Evolutionary conservation across 2,797 vertebrate genomes (phyloP).

Genomic region (Falco berigora): DNA sequence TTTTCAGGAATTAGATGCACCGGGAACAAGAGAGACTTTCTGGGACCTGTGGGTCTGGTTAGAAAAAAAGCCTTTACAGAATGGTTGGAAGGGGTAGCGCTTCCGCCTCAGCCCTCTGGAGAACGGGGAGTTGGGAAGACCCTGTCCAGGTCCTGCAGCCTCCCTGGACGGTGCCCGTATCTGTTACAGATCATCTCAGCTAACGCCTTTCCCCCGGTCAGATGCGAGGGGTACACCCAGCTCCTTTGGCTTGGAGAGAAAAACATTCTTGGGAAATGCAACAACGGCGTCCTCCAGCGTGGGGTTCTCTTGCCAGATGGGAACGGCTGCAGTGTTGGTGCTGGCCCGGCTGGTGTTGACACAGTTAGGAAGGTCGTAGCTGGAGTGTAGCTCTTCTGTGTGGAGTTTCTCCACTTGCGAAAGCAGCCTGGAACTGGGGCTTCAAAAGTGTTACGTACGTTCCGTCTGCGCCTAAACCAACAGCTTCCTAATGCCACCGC

Average conservation of each 20-base stretch:
- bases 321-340: background rate
- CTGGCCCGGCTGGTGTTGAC: background rate
- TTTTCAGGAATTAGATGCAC: background rate
- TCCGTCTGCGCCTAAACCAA: background rate
- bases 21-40: background rate
- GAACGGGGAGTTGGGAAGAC: background rate
- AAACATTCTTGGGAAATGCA: background rate
- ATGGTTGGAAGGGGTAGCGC: background rate
- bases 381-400: background rate
- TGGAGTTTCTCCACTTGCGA: background rate
- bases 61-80: background rate
- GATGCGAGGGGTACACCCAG: fast-evolving
- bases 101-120: background rate
- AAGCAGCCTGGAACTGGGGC: background rate
- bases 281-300: fast-evolving
- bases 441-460: fast-evolving
- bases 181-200: background rate
- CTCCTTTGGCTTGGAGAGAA: background rate
- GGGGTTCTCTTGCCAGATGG: background rate
- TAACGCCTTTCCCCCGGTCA: fast-evolving
- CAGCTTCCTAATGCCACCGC: background rate
- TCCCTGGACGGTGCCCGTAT: background rate
- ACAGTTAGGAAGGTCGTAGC: background rate
- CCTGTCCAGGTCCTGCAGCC: background rate
- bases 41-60: background rate